A percentile compares a stretch with the other conserved stretches of the same genome.
Conservation (phyloP, 2,113 vertebrate genomes). For the Zosterops pallidus region DNA sequence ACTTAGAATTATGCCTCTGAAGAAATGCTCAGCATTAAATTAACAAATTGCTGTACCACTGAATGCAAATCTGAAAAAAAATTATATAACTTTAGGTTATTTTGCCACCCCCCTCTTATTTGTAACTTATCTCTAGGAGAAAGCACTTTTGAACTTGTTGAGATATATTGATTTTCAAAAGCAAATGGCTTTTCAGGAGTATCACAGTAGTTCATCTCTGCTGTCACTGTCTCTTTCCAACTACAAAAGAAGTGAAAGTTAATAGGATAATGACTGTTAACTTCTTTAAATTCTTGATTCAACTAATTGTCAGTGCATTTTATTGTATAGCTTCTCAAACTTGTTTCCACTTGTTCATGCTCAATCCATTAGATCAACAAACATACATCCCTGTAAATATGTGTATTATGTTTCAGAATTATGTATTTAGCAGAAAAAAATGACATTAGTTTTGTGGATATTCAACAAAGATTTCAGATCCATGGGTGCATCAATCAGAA, state of each 20-base stretch:
- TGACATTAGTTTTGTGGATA: background rate
- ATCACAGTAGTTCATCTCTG: background rate
- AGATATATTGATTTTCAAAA: conserved; percentile 12
- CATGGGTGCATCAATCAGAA: background rate
- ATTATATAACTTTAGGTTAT: background rate
- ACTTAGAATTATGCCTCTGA: background rate
- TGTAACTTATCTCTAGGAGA: background rate
- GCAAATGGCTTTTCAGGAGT: background rate
- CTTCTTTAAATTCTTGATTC: background rate
- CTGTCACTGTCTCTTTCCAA: background rate
- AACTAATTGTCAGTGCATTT: background rate
- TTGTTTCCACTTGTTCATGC: background rate
- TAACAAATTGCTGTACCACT: background rate
- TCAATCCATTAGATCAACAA: background rate
- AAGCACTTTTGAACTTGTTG: background rate
- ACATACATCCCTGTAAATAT: background rate
- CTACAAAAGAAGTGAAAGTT: background rate
- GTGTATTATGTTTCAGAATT: background rate
- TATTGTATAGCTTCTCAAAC: background rate
- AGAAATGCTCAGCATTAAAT: background rate
- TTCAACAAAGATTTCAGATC: background rate
- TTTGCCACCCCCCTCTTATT: background rate
- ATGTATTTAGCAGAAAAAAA: background rate
- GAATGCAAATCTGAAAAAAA: background rate
- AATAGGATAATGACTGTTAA: background rate